Base-by-base conservation (phyloP, 2,888 invertebrate species). In the Byasa hedistus region DNA sequence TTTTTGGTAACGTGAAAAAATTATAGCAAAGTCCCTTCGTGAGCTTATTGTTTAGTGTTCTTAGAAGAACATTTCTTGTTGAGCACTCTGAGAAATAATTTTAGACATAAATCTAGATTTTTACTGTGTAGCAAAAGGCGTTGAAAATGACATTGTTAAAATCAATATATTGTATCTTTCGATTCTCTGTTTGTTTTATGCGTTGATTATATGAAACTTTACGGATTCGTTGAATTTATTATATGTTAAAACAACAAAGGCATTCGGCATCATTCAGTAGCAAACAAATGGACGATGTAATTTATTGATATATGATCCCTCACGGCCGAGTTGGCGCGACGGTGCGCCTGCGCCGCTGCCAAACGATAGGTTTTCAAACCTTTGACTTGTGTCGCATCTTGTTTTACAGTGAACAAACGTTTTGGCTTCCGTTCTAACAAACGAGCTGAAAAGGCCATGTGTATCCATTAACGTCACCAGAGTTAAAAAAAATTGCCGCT, bases 251-350 rank as follows among this genome's bases (percentile, higher is more conserved):
- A 55, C 56, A 66, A 66, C 62, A 55, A 62, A 66, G 32, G 32
- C 62, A 59, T 27, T 54, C 27, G 62, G 23, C 59, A 62, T 62
- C 48, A 36, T 52, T 63, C 61, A 61, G 66, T 61, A 52, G 61
- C 62, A 55, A 66, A 66, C 66, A 66, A 66, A 54, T 36, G 62
- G 54, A 62, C 54, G 32, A 62, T 62, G 39, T 39, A 66, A 66
- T 66, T 66, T 66, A 66, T 66, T 48, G 62, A 66, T 63, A 63
- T 54, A 62, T 51, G 62, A 57, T 59, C 66, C 48, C 60, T 60
- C 62, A 62, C 44, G 66, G 66, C 61, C 66, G 59, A 48, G 55
- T 66, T 66, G 62, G 66, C 66, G n/a, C 58, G 64, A 10, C n/a
- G 17, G 27, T 19, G 57, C 54, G 36, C 56, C 22, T 27, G 60